These are phyloP conservation scores for Platyrinchus mystaceus DNA, from an alignment of 2,797 vertebrate genomes.

Conservation along the genomic window DNA sequence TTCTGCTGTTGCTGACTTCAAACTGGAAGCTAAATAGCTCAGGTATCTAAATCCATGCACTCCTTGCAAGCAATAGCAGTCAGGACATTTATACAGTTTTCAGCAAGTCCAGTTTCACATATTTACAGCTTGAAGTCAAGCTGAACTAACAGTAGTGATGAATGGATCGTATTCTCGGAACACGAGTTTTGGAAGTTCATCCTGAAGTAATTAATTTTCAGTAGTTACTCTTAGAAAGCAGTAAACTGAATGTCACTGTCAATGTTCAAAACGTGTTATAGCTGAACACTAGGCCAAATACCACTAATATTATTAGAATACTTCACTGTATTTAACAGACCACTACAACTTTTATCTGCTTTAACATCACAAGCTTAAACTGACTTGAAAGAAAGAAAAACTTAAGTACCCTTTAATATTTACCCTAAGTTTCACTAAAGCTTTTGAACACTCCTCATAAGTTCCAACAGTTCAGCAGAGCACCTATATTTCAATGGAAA, in stretches of 20 bases:
- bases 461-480: background rate
- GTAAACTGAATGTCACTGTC: background rate
- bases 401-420: background rate
- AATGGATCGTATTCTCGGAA: accelerated
- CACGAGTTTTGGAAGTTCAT: background rate
- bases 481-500: background rate
- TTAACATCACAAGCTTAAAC: background rate
- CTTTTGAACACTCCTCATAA: background rate
- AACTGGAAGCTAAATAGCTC: background rate
- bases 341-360: background rate
- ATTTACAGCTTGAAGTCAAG: background rate
- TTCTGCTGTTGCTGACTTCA: background rate
- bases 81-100: background rate
- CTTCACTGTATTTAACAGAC: background rate
- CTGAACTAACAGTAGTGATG: background rate
- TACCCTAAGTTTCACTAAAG: background rate
- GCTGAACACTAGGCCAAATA: background rate
- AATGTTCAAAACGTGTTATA: background rate
- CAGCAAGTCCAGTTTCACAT: background rate
- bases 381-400: background rate
- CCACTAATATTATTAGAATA: background rate
- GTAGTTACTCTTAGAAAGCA: background rate
- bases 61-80: accelerated
- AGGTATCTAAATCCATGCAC: background rate
- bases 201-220: background rate